Conservation (phyloP, 2,888 invertebrate genomes). For the Galerucella nymphaeae region DNA sequence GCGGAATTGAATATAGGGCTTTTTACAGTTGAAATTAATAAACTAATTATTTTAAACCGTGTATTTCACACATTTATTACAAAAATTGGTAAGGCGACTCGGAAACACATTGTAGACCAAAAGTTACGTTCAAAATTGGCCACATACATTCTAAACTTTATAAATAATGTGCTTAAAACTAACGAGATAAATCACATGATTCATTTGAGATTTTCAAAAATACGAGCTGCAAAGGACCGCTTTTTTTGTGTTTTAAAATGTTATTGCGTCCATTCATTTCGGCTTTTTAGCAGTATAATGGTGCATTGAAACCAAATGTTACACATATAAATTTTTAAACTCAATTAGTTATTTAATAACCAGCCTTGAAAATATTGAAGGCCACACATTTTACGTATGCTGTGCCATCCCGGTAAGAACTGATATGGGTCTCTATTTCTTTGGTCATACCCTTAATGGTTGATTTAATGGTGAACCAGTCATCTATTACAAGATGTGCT, state of each 20-base stretch:
- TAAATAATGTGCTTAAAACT: constrained; percentile 1
- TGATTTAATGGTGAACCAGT: no score
- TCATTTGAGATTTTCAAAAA: neutral
- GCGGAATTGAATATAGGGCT: no score
- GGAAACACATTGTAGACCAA: constrained; percentile 1
- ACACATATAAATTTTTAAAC: neutral
- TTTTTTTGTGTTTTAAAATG: neutral
- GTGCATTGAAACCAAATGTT: no score
- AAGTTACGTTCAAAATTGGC: neutral
- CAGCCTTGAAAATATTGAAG: neutral
- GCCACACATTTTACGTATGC: no score
- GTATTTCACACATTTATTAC: neutral
- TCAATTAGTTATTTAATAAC: neutral
- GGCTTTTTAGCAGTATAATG: neutral
- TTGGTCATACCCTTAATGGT: no score
- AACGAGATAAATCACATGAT: constrained; percentile 2
- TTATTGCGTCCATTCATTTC: neutral
- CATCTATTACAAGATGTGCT: no score
- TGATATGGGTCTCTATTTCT: no score
- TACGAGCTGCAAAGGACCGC: neutral
- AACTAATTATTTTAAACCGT: no score
- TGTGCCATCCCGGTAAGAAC: no score
- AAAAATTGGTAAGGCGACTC: neutral
- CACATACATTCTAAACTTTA: constrained; percentile 1
- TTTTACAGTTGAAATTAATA: no score